Base-by-base conservation (phyloP, 2,113 vertebrate genomes). In the Polyodon spathula region DNA sequence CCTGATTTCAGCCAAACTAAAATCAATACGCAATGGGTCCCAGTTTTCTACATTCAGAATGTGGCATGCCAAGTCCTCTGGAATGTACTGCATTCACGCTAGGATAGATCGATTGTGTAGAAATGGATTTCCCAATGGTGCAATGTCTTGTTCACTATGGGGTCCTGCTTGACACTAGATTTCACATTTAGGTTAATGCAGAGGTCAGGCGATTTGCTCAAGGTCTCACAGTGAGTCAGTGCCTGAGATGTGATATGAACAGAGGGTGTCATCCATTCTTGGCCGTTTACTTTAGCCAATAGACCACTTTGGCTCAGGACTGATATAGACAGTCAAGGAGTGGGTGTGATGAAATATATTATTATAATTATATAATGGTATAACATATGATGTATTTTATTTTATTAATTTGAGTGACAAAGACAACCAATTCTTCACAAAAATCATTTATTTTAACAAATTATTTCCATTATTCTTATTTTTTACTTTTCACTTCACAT, bases 281-380 rank as follows among this genome's bases (percentile, higher is more conserved):
- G 76, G 74, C 78, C 77, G 75, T 73, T 74, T 78, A 75, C 76
- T 66, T 65, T 78, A 70, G 75, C 66, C 61, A 66, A 78, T 75
- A 58, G 71, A 66, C 71, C 69, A 72, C 74, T 59, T 66, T 73
- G 58, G 71, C 67, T 65, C 65, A 76, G 68, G 76, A 82, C 77
- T 81, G 78, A 84, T 81, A 48, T 73, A 77, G 75, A 70, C 75
- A 74, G 75, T 70, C 72, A 76, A 68, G 54, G 70, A 78, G 77
- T 73, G 73, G 71, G 75, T 71, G 76, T 77, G 77, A 80, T 79
- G 72, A 82, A 83, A 81, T 77, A 70, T 77, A 80, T 66, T 78
- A 73, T 62, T 59, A 43, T 79, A 69, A 82, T 80, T 81, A 81
- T 81, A 80, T 77, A 78, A 75, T 40, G 66, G 27, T 27, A 27